These are phyloP conservation scores for Excalfactoria chinensis DNA, from an alignment of 2,113 vertebrate species.

Conservation along the genomic window DNA sequence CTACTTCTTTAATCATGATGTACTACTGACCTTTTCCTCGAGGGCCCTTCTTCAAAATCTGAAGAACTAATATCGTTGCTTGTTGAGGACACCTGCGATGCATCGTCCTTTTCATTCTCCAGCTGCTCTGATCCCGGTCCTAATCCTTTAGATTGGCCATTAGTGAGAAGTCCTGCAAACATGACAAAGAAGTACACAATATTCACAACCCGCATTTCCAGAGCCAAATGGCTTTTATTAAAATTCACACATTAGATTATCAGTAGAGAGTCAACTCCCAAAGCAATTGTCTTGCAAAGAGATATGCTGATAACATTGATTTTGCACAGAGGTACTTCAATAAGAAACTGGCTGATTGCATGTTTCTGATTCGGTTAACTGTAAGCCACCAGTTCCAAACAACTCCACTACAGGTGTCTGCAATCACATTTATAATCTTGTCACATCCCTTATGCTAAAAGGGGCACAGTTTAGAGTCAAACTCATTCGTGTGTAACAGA, in stretches of 20 bases:
- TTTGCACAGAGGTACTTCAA: background rate
- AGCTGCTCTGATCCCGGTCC: slow-evolving; percentile 87
- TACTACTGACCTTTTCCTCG: slow-evolving; percentile 92
- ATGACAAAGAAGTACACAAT: slow-evolving; percentile 59
- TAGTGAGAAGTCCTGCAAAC: slow-evolving; percentile 88
- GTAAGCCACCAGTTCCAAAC: background rate
- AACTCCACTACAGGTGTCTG: background rate
- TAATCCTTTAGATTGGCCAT: slow-evolving; percentile 91
- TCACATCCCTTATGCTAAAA: background rate
- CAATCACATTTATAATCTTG: background rate
- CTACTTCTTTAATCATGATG: background rate
- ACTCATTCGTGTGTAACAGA: background rate
- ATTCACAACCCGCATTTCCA: slow-evolving; percentile 34
- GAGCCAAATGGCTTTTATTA: background rate
- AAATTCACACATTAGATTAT: background rate
- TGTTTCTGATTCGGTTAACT: background rate
- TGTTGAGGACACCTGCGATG: slow-evolving; percentile 87
- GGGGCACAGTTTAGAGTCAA: background rate
- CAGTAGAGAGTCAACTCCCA: background rate
- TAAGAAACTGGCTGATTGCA: background rate
- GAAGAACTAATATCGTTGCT: slow-evolving; percentile 89
- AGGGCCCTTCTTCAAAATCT: slow-evolving; percentile 92
- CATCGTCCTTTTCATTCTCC: slow-evolving; percentile 92
- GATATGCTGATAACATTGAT: background rate
- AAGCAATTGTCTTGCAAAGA: background rate